A percentile compares a stretch with the other conserved stretches of the same genome.
phyloP scores from a whole-genome alignment of 2,888 invertebrate species.

The Glomeris marginata region DNA sequence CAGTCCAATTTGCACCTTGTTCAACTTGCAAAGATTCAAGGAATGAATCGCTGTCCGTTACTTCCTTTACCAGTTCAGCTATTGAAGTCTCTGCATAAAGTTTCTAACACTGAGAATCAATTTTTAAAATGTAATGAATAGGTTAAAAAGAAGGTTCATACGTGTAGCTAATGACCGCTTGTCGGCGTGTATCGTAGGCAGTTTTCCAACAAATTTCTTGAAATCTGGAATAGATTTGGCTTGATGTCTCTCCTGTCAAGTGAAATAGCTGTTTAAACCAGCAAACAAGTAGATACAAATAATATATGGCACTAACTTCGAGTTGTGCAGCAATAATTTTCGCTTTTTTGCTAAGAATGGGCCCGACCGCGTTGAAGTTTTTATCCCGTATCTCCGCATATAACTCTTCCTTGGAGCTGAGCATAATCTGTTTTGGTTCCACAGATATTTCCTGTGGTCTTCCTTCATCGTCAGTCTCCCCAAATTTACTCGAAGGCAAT shows the following conservation, averaged over 20 bases:
- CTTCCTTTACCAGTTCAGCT: conserved; percentile 83
- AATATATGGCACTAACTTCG: conserved; percentile 26
- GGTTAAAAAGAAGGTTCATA: conserved; percentile 23
- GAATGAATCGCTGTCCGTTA: conserved; percentile 57
- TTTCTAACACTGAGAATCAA: conserved; percentile 1
- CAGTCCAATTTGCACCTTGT: conserved; percentile 39
- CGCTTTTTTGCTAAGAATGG: conserved; percentile 68
- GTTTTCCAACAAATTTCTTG: conserved; percentile 75
- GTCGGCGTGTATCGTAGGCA: conserved; percentile 72
- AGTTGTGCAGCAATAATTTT: conserved; percentile 70
- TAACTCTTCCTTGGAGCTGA: conserved; percentile 79
- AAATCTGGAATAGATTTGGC: conserved; percentile 89
- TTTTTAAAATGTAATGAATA: background rate
- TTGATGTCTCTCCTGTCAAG: conserved; percentile 48
- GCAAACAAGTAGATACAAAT: conserved; percentile 3
- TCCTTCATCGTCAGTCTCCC: conserved; percentile 44
- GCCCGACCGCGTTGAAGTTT: conserved; percentile 81
- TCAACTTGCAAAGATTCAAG: conserved; percentile 65
- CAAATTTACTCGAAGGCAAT: conserved; percentile 72
- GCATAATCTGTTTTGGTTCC: conserved; percentile 56
- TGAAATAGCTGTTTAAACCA: conserved; percentile 6
- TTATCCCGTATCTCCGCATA: conserved; percentile 80
- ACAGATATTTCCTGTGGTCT: conserved; percentile 35
- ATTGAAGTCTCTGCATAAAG: conserved; percentile 69
- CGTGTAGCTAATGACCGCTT: conserved; percentile 66